Evolutionary conservation across 1,140 invertebrate genomes (phyloP), one percentile per base, ranked within the genome.

Genomic region (Ooceraea biroi): DNA sequence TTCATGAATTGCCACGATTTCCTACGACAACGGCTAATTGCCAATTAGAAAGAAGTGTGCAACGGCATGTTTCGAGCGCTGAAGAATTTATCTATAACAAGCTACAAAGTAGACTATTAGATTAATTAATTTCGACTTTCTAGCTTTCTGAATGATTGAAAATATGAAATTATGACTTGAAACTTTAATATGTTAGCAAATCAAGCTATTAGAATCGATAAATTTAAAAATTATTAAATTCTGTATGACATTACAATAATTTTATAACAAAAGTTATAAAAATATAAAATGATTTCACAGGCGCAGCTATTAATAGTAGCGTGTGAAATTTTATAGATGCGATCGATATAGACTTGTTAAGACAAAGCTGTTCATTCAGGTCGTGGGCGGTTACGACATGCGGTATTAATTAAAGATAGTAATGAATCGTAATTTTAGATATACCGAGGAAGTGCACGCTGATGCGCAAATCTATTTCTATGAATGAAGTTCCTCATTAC

Each of bases 21-120:
- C 27, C 46, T 77, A 22, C n/a, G 61, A 30, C 22, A 44, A 25
- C 30, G 46, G 1, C 14, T 77, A 77, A 77, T 77, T 77, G 61
- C 61, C 27, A 66, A 52, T 77, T 77, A 77, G 19, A 44, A 52
- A 25, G 12, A 25, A 66, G 19, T 44, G 1, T 22, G 5, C 8
- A 66, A 12, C 41, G 27, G 5, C 10, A 0, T n/a, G 14, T 65
- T 52, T 77, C 27, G 58, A 17, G 36, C 41, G 55, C 19, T 52
- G 50, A 63, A 36, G 19, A 74, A n/a, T 30, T 46, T 2, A 30
- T 30, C 10, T 61, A 46, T 30, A 74, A 74, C 19, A 5, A 74
- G 7, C 7, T 74, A 46, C 27, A 2, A 74, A 74, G 19, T 60
- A 74, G 14, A 8, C 36, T 17, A 19, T 30, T 30, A 41, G 3